These are phyloP conservation scores for Sialia sialis DNA, from an alignment of 2,113 vertebrate genomes.

Conservation along the genomic window DNA sequence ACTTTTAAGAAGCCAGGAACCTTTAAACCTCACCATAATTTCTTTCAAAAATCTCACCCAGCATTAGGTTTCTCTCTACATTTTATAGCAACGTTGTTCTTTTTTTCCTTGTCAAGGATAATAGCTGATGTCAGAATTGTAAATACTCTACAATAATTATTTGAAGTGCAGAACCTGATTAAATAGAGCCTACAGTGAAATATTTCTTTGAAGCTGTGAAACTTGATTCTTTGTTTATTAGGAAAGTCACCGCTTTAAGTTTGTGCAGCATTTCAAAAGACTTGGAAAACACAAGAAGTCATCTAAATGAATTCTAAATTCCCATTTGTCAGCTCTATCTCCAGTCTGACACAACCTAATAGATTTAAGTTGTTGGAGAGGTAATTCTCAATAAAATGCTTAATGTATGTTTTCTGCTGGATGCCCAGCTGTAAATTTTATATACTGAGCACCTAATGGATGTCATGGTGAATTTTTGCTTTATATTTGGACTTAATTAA, in stretches of 20 bases:
- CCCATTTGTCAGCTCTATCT: not conserved
- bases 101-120: not conserved
- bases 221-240: slow-evolving; percentile 12
- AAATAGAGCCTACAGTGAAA: slow-evolving; percentile 20
- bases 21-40: not conserved
- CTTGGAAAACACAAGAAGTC: not conserved
- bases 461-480: not conserved
- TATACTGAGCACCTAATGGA: not conserved
- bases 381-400: not conserved
- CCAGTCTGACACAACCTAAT: not conserved
- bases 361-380: not conserved
- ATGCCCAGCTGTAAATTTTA: not conserved
- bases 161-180: not conserved
- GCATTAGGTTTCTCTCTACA: not conserved
- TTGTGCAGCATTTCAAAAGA: not conserved
- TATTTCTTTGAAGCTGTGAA: slow-evolving; percentile 6
- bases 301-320: not conserved
- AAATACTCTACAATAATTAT: not conserved
- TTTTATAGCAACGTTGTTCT: not conserved
- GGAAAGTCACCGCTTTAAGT: not conserved
- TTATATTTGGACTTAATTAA: not conserved
- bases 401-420: not conserved
- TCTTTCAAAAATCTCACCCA: not conserved
- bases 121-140: not conserved
- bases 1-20: not conserved